A percentile compares a stretch with the other conserved stretches of the same genome.
Evolutionary conservation across 2,797 vertebrate species (phyloP).

Genomic region (Anabas testudineus): DNA sequence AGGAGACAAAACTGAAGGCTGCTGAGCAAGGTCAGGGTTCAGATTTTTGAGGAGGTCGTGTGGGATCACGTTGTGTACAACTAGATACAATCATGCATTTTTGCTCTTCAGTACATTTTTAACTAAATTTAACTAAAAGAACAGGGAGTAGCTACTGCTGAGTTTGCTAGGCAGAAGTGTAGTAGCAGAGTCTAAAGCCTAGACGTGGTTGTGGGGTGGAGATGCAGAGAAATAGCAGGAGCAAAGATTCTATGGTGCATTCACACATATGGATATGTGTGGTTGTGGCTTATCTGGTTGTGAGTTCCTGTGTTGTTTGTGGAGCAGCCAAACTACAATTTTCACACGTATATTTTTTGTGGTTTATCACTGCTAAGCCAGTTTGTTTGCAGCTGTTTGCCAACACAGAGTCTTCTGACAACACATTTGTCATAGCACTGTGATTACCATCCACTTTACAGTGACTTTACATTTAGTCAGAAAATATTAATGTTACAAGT

Average conservation of each 20-base stretch:
- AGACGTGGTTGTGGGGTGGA: neutral
- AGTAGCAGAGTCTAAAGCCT: neutral
- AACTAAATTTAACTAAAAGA: neutral
- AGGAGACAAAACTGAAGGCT: conserved; percentile 95
- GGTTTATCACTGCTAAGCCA: conserved; percentile 16
- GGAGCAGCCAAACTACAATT: neutral
- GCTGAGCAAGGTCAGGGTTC: conserved; percentile 89
- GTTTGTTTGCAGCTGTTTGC: neutral
- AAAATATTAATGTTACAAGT: no score
- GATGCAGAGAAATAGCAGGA: neutral
- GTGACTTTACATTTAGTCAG: neutral
- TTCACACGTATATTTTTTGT: conserved; percentile 11
- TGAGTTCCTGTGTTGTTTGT: conserved; percentile 25
- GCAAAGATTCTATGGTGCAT: neutral
- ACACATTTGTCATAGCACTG: neutral
- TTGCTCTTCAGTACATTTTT: neutral
- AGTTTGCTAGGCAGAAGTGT: neutral
- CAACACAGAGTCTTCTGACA: neutral
- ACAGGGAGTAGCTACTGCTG: neutral
- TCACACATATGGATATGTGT: neutral
- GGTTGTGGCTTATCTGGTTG: conserved; percentile 18
- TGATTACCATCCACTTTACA: neutral
- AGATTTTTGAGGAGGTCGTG: conserved; percentile 11
- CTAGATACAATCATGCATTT: neutral
- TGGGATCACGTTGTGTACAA: conserved; percentile 2